Evolutionary conservation across 2,888 invertebrate species (phyloP), one percentile per base, ranked within the genome.

Genomic region (Epinotia bilunana): DNA sequence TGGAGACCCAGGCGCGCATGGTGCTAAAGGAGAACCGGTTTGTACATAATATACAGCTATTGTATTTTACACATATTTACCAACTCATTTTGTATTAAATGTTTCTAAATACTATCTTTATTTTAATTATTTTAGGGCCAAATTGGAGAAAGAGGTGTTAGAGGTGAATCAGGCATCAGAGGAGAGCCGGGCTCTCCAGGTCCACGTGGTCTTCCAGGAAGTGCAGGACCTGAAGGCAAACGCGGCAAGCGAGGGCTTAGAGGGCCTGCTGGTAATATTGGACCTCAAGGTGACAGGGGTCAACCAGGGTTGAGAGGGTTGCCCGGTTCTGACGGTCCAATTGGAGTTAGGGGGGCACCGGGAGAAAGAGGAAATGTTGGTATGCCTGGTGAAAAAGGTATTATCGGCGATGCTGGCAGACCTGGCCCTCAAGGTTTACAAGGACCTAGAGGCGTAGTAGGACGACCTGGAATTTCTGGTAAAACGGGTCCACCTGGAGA

Each of bases 161-260:
- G 97, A 94, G 98, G 98, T 55, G 97, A 98, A 82, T 82, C 88
- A 0, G 98, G 98, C 9, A 91, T 94, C 46, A 97, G 97, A 88
- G 98, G 98, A 46, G 97, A 97, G 88, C 80, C 90, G 9, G 98
- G 98, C 6, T 88, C 94, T 1, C 91, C 95, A 1, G 98, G 98
- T 0, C 96, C 97, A 3, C 94, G 97, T 79, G 98, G 98, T 28
- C 83, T 97, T 12, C 97, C 97, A 1, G 98, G 98, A 1, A 92
- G 95, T 5, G 87, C 95, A 6, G 98, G 98, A 0, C 95, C 96
- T 0, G 97, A 97, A 85, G 98, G 97, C 4, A 98, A 97, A 92
- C 95, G 97, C 76, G 98, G 98, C 0, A 97, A 97, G 85, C 92
- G 97, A 77, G 97, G 97, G 0, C 95, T 96, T 82, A 93, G 96